Conservation (phyloP, 1,140 invertebrate genomes). For the Drosophila orosa region DNA sequence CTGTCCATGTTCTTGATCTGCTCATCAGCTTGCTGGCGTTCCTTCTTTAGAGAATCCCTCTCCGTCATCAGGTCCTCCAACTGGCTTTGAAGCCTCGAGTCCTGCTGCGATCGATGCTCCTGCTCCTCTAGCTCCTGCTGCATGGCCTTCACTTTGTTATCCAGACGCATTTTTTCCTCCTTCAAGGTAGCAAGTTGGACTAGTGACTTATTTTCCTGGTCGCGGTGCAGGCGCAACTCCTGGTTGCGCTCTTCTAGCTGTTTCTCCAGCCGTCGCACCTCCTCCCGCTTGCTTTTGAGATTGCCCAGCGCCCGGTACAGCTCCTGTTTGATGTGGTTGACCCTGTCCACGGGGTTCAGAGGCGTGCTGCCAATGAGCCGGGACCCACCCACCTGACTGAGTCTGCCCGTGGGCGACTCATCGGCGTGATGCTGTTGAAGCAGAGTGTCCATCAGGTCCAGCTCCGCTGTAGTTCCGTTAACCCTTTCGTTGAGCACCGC, state of each 20-base stretch:
- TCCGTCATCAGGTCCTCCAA: constrained; percentile 29
- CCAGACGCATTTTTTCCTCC: constrained; percentile 66
- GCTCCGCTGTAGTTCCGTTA: constrained; percentile 66
- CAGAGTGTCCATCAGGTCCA: constrained; percentile 79
- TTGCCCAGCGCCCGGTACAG: constrained; percentile 64
- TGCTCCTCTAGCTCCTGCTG: constrained; percentile 63
- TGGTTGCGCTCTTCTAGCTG: constrained; percentile 64
- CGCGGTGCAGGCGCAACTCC: constrained; percentile 56
- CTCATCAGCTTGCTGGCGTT: constrained; percentile 39
- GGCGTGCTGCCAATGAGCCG: constrained; percentile 72
- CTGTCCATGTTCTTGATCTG: constrained; percentile 51
- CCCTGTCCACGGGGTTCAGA: constrained; percentile 57
- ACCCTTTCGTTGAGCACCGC: constrained; percentile 58
- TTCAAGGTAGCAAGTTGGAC: constrained; percentile 70
- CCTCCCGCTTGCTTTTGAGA: constrained; percentile 75
- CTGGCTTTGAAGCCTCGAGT: constrained; percentile 30
- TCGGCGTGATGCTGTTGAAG: constrained; percentile 72
- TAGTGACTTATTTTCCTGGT: constrained; percentile 73
- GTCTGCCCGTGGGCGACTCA: constrained; percentile 44
- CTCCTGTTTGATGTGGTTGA: constrained; percentile 76
- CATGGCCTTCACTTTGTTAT: constrained; percentile 59
- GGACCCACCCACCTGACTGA: constrained; percentile 50
- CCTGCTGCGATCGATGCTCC: constrained; percentile 34
- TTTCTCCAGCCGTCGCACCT: constrained; percentile 71
- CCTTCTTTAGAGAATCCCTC: constrained; percentile 41